These are phyloP conservation scores for Helostoma temminkii DNA, from an alignment of 2,797 vertebrate genomes.

Conservation along the genomic window DNA sequence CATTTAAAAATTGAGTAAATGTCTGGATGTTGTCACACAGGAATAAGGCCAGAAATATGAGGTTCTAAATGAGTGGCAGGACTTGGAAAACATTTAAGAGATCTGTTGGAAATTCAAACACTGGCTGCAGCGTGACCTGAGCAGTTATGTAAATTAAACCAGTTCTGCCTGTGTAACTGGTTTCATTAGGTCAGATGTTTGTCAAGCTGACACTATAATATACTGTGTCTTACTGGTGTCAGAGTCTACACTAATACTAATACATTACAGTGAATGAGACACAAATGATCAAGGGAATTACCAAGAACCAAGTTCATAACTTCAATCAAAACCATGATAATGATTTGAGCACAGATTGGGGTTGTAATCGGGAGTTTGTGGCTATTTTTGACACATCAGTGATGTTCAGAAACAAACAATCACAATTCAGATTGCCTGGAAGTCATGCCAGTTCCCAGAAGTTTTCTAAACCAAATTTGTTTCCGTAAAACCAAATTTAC, in stretches of 20 bases:
- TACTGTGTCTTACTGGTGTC: neutral
- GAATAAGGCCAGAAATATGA: neutral
- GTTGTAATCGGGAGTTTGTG: neutral
- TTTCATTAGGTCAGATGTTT: slow-evolving; percentile 46
- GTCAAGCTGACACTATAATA: slow-evolving; percentile 10
- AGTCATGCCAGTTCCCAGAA: slow-evolving; percentile 23
- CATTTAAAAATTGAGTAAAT: neutral
- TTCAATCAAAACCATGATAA: neutral
- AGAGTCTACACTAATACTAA: neutral
- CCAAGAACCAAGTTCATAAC: slow-evolving; percentile 7
- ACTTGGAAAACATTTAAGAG: neutral
- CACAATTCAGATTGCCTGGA: slow-evolving; percentile 34
- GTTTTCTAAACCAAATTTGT: too few relatives aligned
- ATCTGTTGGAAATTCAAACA: slow-evolving; percentile 43
- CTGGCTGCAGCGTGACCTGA: slow-evolving; percentile 12
- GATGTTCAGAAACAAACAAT: slow-evolving; percentile 7
- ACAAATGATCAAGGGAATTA: neutral
- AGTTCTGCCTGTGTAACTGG: slow-evolving; percentile 50
- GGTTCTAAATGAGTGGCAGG: neutral
- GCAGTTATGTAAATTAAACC: slow-evolving; percentile 57
- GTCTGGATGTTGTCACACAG: neutral
- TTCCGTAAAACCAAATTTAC: too few relatives aligned
- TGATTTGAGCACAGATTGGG: neutral
- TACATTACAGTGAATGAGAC: neutral
- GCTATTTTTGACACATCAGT: neutral